A percentile compares a stretch with the other conserved stretches of the same genome.
phyloP scores from a whole-genome alignment of 23 tunicate species.

The Oikopleura dioica region DNA sequence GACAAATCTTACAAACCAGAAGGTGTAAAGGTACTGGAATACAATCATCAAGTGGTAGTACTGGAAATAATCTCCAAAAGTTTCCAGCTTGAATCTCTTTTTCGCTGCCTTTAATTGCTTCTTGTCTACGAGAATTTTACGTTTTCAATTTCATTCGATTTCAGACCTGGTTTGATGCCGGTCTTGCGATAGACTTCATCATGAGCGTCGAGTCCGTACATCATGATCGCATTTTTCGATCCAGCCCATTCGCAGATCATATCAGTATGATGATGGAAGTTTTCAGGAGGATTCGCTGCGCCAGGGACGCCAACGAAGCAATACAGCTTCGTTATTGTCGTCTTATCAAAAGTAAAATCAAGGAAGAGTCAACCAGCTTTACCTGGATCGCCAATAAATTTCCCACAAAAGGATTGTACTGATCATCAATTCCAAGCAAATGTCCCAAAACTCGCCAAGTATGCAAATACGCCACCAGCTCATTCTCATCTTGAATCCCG shows the following conservation, averaged over 20 bases:
- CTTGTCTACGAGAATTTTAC: not conserved
- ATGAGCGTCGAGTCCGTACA: not conserved
- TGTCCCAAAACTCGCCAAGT: constrained; percentile 2
- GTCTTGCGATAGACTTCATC: not conserved
- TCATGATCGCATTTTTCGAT: not conserved
- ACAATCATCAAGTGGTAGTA: not conserved
- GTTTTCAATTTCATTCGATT: not conserved
- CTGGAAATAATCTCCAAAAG: not conserved
- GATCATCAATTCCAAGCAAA: constrained; percentile 1
- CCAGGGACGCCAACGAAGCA: too few species aligned
- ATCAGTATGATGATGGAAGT: constrained; percentile 1
- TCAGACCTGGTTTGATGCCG: not conserved
- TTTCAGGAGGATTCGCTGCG: not conserved
- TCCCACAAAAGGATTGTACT: constrained; percentile 9
- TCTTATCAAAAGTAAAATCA: too few species aligned
- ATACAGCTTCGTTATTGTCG: too few species aligned
- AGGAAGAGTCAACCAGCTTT: too few species aligned
- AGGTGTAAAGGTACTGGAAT: not conserved
- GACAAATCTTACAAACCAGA: too few species aligned
- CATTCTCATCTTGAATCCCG: not conserved
- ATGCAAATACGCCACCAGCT: not conserved
- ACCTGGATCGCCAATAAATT: too few species aligned
- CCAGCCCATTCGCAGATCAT: constrained; percentile 9
- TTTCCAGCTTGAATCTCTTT: not conserved
- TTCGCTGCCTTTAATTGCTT: not conserved